These are phyloP conservation scores for Microctonus brassicae DNA, from an alignment of 2,888 invertebrate genomes.

Conservation along the genomic window DNA sequence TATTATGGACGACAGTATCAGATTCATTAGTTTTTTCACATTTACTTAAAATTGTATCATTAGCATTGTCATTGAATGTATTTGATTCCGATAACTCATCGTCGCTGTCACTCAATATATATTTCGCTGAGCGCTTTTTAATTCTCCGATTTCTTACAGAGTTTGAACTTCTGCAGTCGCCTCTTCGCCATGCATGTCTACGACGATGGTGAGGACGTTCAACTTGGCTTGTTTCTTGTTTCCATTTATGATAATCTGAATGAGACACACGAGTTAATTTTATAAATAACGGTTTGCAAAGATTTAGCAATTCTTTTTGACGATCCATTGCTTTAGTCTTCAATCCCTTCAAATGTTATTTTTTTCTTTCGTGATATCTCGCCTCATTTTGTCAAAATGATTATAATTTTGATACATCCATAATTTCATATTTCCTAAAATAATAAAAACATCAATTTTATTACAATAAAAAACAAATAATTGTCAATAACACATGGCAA, in stretches of 20 bases:
- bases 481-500: too few relatives aligned
- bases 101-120: not conserved
- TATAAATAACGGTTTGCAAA: slow-evolving; percentile 39
- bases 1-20: not conserved
- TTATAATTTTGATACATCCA: too few relatives aligned
- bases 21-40: not conserved
- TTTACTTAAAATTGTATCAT: not conserved
- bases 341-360: not conserved
- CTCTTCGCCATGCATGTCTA: not conserved
- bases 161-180: not conserved
- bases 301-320: not conserved
- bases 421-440: too few relatives aligned
- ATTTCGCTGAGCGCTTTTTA: not conserved
- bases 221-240: slow-evolving; percentile 23
- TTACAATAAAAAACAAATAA: too few relatives aligned
- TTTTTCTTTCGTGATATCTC: not conserved
- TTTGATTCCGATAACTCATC: not conserved
- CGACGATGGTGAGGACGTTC: not conserved
- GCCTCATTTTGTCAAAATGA: not conserved
- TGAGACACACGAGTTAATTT: slow-evolving; percentile 35
- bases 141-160: not conserved
- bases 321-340: not conserved
- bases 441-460: too few relatives aligned
- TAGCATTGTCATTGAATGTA: not conserved
- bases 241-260: slow-evolving; percentile 20